These are phyloP conservation scores for Drosophila nannoptera DNA, from an alignment of 1,140 invertebrate genomes.

Conservation along the genomic window DNA sequence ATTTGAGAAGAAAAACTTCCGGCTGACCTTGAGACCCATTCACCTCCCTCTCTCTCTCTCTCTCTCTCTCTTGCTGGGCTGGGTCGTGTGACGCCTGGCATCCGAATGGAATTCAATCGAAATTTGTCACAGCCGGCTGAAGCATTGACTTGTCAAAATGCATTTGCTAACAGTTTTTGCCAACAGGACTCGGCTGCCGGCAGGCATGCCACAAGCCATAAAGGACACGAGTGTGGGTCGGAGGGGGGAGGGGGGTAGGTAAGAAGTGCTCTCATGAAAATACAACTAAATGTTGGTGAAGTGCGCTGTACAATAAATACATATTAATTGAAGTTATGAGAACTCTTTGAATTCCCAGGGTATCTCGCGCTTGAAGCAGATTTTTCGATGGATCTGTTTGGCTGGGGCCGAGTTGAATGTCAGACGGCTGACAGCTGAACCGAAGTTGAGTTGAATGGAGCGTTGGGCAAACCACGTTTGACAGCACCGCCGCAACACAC, in stretches of 20 bases:
- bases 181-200: too few relatives aligned
- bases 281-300: too few relatives aligned
- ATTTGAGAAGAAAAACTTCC: not conserved
- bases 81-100: not conserved
- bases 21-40: too few relatives aligned
- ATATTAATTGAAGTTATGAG: too few relatives aligned
- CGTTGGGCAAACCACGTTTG: constrained; percentile 26
- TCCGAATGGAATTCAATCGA: not conserved
- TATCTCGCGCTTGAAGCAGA: not conserved
- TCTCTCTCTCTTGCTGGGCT: not conserved
- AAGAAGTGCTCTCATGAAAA: too few relatives aligned
- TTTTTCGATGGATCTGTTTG: not conserved
- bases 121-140: not conserved
- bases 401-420: constrained; percentile 7
- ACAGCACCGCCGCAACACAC: constrained; percentile 16
- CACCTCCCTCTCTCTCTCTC: too few relatives aligned
- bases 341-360: too few relatives aligned
- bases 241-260: too few relatives aligned
- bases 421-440: constrained; percentile 31
- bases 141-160: not conserved
- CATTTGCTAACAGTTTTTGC: not conserved
- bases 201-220: too few relatives aligned
- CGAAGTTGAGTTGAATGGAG: constrained; percentile 14
- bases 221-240: too few relatives aligned
- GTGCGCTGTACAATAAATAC: too few relatives aligned